Conservation (phyloP, 2,797 vertebrate genomes). For the Eulemur mongoz region DNA sequence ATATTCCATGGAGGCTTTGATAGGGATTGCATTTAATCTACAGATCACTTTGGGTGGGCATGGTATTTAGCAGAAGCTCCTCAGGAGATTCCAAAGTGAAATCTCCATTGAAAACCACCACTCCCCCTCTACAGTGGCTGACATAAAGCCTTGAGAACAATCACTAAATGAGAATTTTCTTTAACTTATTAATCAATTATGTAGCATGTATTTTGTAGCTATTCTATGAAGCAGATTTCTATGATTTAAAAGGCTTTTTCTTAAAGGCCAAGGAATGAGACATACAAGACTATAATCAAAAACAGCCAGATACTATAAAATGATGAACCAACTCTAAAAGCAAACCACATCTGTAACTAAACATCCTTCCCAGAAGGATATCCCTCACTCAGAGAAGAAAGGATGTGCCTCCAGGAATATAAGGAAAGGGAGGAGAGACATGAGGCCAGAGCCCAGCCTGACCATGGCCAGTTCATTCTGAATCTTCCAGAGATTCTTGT, state of each 20-base stretch:
- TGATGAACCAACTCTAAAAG: not conserved
- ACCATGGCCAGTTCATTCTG: not conserved
- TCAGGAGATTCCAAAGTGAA: not conserved
- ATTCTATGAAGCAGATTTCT: constrained; percentile 2
- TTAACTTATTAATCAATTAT: not conserved
- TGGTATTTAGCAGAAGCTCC: not conserved
- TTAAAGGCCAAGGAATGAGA: not conserved
- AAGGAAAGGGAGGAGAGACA: not conserved
- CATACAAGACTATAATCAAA: not conserved
- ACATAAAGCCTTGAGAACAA: not conserved
- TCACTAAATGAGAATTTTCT: not conserved
- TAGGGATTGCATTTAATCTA: not conserved
- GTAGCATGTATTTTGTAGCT: not conserved
- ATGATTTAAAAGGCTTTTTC: not conserved
- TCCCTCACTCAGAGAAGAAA: not conserved
- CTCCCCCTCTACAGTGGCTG: not conserved
- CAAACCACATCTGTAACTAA: not conserved
- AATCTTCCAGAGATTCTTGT: not conserved
- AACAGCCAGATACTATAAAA: not conserved
- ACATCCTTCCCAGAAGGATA: not conserved
- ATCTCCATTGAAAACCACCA: not conserved
- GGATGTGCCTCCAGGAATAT: not conserved
- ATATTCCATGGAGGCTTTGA: not conserved
- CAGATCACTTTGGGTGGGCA: not conserved
- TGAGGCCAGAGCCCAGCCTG: not conserved